These are phyloP conservation scores for Limanda limanda DNA, from an alignment of 2,113 vertebrate genomes.

Conservation along the genomic window DNA sequence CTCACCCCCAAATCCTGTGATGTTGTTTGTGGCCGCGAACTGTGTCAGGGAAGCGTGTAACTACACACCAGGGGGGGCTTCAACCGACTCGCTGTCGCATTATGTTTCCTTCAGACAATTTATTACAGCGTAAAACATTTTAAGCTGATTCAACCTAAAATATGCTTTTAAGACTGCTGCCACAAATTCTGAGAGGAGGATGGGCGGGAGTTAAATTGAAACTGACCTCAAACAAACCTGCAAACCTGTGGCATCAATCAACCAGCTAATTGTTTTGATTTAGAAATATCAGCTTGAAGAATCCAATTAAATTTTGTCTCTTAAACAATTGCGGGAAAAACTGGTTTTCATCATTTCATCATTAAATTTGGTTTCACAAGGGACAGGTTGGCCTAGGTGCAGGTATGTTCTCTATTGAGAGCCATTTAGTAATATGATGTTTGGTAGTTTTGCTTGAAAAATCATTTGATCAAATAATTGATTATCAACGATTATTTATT, in stretches of 20 bases:
- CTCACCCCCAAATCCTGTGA: constrained; percentile 23
- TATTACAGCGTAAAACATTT: not conserved
- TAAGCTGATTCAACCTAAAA: not conserved
- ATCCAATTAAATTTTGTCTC: too few relatives aligned
- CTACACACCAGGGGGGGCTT: constrained; percentile 17
- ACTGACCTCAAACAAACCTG: not conserved
- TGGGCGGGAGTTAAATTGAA: not conserved
- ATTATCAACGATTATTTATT: not conserved
- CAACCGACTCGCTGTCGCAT: constrained; percentile 8
- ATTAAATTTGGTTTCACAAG: too few relatives aligned
- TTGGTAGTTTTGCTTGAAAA: too few relatives aligned
- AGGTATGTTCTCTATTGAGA: too few relatives aligned
- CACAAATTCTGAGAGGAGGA: too few relatives aligned
- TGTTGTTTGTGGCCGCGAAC: constrained; percentile 37
- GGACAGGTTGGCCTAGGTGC: too few relatives aligned
- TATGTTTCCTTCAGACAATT: not conserved
- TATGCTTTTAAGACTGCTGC: not conserved
- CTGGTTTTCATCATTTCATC: too few relatives aligned
- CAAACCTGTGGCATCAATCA: not conserved
- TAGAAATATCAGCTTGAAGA: not conserved
- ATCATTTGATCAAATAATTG: too few relatives aligned
- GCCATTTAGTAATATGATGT: too few relatives aligned
- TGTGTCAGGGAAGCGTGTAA: constrained; percentile 13
- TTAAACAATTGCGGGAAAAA: too few relatives aligned
- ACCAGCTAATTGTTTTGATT: not conserved